phyloP scores from a whole-genome alignment of 2,113 vertebrate genomes.

The Myocastor coypus region DNA sequence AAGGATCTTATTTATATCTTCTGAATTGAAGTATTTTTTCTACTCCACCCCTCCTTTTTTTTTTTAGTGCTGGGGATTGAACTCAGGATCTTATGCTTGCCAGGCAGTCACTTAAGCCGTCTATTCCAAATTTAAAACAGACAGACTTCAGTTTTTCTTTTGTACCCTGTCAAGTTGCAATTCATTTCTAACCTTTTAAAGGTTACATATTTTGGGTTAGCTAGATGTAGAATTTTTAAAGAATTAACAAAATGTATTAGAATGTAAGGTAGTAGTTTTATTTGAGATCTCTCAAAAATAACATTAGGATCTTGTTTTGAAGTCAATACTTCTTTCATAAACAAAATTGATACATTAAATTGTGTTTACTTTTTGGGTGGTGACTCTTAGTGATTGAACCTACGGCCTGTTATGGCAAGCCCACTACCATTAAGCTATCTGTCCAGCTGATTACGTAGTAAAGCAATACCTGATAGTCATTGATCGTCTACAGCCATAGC shows the following conservation, averaged over 20 bases:
- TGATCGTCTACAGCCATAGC: background rate
- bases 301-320: background rate
- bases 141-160: background rate
- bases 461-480: background rate
- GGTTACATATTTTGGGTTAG: constrained; percentile 15
- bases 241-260: background rate
- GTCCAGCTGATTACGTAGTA: background rate
- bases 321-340: background rate
- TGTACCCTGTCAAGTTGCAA: background rate
- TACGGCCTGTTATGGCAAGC: background rate
- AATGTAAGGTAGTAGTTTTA: background rate
- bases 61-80: too few species aligned
- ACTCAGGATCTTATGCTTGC: too few species aligned
- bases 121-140: background rate
- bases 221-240: background rate
- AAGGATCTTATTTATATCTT: background rate
- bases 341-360: background rate
- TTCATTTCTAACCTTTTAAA: background rate
- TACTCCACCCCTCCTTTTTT: background rate
- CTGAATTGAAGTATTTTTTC: background rate
- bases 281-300: background rate
- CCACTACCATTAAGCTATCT: background rate
- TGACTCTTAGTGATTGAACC: background rate
- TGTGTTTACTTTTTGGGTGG: background rate
- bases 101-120: too few species aligned